Evolutionary conservation across 2,888 invertebrate genomes (phyloP).

Genomic region (Harpalus rubripes): DNA sequence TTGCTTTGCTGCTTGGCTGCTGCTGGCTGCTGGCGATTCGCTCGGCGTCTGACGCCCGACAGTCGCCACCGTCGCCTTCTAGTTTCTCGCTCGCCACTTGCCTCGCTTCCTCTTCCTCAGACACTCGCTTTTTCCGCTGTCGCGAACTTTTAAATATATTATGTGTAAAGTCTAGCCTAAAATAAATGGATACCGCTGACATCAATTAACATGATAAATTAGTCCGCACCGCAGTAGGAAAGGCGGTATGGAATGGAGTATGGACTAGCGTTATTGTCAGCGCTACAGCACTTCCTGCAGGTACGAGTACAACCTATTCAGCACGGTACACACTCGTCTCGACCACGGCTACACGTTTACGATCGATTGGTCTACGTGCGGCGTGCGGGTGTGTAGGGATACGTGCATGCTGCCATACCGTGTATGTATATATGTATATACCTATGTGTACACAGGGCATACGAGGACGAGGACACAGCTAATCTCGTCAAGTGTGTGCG

Average conservation of each 20-base stretch:
- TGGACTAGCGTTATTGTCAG: slow-evolving; percentile 26
- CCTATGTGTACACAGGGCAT: slow-evolving; percentile 28
- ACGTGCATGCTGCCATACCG: background rate
- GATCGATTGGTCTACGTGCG: slow-evolving; percentile 47
- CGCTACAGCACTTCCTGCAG: slow-evolving; percentile 14
- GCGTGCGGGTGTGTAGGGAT: background rate
- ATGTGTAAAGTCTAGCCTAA: slow-evolving; percentile 63
- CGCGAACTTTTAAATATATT: slow-evolving; percentile 64
- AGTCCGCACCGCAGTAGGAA: slow-evolving; percentile 47
- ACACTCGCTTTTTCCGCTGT: slow-evolving; percentile 53
- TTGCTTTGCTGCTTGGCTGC: slow-evolving; percentile 56
- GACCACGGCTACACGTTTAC: slow-evolving; percentile 10
- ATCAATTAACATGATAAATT: slow-evolving; percentile 66
- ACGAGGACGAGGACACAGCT: slow-evolving; percentile 25
- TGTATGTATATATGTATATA: background rate
- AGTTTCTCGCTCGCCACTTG: slow-evolving; percentile 14
- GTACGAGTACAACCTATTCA: background rate
- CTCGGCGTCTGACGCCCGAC: slow-evolving; percentile 47
- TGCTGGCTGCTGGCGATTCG: slow-evolving; percentile 48
- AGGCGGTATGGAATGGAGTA: slow-evolving; percentile 15
- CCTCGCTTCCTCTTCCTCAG: slow-evolving; percentile 36
- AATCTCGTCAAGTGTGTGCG: slow-evolving; percentile 49
- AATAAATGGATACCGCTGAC: slow-evolving; percentile 66
- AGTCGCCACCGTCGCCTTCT: slow-evolving; percentile 26
- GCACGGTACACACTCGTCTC: background rate